Percentiles rank a stretch among this genome's conserved stretches.
phyloP scores from a whole-genome alignment of 1,140 invertebrate species.

The Parasteatoda tepidariorum region DNA sequence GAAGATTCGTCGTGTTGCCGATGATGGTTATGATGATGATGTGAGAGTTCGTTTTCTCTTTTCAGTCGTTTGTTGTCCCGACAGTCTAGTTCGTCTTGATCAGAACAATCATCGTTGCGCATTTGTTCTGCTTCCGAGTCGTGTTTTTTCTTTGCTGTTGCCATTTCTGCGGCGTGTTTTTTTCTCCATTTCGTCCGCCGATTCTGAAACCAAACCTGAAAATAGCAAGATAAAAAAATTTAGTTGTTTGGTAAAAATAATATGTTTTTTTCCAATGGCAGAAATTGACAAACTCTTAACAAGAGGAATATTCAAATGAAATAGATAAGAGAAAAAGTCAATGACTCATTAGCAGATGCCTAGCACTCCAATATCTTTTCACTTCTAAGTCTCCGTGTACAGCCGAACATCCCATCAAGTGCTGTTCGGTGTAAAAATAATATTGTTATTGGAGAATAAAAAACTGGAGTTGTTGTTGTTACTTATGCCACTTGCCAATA shows the following conservation, averaged over 20 bases:
- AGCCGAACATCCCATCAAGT: no score
- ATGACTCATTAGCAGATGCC: no score
- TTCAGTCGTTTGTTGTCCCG: slow-evolving; percentile 44
- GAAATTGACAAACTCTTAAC: no score
- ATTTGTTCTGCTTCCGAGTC: slow-evolving; percentile 84
- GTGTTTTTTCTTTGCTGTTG: slow-evolving; percentile 95
- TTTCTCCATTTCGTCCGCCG: slow-evolving; percentile 99
- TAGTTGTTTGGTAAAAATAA: slow-evolving; percentile 61
- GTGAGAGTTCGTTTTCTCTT: slow-evolving; percentile 47
- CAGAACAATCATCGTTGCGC: slow-evolving; percentile 75
- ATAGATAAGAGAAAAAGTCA: no score
- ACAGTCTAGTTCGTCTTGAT: slow-evolving; percentile 72
- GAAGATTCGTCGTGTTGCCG: slow-evolving; percentile 50
- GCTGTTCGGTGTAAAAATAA: no score
- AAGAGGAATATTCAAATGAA: no score
- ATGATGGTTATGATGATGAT: slow-evolving; percentile 23
- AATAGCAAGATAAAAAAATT: neutral
- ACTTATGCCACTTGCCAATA: no score
- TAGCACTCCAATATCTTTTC: no score
- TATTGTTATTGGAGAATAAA: no score
- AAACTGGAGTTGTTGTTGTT: no score
- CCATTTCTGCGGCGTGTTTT: slow-evolving; percentile 99
- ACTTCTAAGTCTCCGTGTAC: no score
- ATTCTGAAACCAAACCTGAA: slow-evolving; percentile 99
- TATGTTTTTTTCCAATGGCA: no score